Evolutionary conservation across 2,888 invertebrate species (phyloP), one percentile per base, ranked within the genome.

Genomic region (Congeria kusceri): DNA sequence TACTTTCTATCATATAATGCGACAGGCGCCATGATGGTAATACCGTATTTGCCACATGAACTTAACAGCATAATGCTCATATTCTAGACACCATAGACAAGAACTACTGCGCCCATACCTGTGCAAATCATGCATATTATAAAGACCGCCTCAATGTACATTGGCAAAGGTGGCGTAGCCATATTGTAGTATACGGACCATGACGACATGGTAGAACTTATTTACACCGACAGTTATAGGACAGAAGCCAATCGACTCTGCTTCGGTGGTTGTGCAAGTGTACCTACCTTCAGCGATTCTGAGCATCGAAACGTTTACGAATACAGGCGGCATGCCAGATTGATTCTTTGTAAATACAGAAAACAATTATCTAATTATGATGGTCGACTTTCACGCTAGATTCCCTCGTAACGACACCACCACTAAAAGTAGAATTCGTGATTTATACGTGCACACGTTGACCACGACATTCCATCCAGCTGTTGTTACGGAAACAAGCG

Each of bases 91-190:
- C 11, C 13, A 64, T 71, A 3, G 46, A 71, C 20, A 18, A 23
- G 1, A 28, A 63, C 0, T 71, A 71, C 46, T 25, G 9, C 5
- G 28, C 63, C 15, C 32, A 39, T 23, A 47, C 46, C 7, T 71
- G 71, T 28, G 20, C n/a, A 5, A 28, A 56, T n/a, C 63, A 25
- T 28, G 64, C 25, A 1, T 32, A 1, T 1, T 53, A 57, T 1
- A 71, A 71, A 25, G 64, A 56, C 7, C 56, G 46, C 28, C n/a
- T n/a, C n/a, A n/a, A n/a, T n/a, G n/a, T n/a, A n/a, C 39, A n/a
- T 61, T 18, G 44, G 44, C 3, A 27, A 61, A 49, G 57, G 44
- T 11, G 63, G 71, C 11, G 71, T 71, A n/a, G 32, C 63, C 3
- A 20, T 71, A 4, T 25, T 71, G 23, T 71, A 63, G 63, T 13